Evolutionary conservation across 2,888 invertebrate species (phyloP), one percentile per base, ranked within the genome.

Genomic region (Caenorhabditis drosophilae): DNA sequence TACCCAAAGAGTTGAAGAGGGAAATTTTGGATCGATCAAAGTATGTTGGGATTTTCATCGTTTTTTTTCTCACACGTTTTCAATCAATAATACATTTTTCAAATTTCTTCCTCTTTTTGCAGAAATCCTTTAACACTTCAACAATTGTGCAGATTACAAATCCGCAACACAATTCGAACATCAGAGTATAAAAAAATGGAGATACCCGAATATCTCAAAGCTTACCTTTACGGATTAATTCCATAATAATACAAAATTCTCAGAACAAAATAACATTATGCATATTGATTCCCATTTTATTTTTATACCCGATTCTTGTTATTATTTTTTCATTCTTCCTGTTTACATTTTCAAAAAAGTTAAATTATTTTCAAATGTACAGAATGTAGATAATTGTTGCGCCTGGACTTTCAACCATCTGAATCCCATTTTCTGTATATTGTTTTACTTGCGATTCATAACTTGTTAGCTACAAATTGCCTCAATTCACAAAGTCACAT

Each of bases 61-160:
- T n/a, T n/a, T n/a, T n/a, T n/a, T n/a, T n/a, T n/a, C n/a, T n/a
- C n/a, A n/a, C n/a, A n/a, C n/a, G n/a, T n/a, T n/a, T n/a, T n/a
- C 1, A 36, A 34, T 35, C 16, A 45, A 22, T 35, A 38, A 26
- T 7, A 23, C 15, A 46, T 7, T 11, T 15, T 31, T 31, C 6
- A 31, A 31, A 31, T 15, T 26, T n/a, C 47, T 53, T 11, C 2
- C 20, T 15, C 9, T 11, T 44, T 25, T 57, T 77, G 50, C 44
- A 78, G 78, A 34, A 71, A 75, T 34, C 76, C 80, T 3, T 59
- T 68, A 20, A 61, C 56, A 26, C 71, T 80, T 12, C 73, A 71
- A 48, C 75, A 80, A 35, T 45, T 72, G 2, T 62, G 70, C 55
- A 75, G 80, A 34, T 51, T 73, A 16, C 50, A 59, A 40, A 56